Evolutionary conservation across 2,113 vertebrate species (phyloP).

Genomic region (Oncorhynchus tshawytscha): DNA sequence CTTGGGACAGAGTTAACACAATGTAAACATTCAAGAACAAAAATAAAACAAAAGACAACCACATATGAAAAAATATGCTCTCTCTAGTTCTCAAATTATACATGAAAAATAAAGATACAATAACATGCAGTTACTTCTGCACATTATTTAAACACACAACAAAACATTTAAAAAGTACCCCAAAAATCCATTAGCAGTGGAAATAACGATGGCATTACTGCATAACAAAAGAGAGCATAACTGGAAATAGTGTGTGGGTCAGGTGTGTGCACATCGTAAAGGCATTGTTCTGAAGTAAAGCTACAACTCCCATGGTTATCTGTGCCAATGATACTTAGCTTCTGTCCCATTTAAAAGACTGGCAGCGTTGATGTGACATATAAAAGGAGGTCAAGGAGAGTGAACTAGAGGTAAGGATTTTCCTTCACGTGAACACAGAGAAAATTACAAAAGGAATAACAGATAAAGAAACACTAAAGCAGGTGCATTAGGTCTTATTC

Average conservation of each 20-base stretch:
- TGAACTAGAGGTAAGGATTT: conserved; percentile 31
- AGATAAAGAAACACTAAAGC: conserved; percentile 56
- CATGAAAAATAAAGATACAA: conserved; percentile 62
- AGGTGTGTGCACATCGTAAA: conserved; percentile 41
- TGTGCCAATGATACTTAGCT: conserved; percentile 41
- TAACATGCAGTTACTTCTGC: conserved; percentile 79
- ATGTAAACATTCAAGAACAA: conserved; percentile 31
- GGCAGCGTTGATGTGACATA: conserved; percentile 32
- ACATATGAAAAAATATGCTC: conserved; percentile 63
- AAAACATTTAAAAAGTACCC: conserved; percentile 63
- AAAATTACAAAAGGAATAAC: conserved; percentile 15
- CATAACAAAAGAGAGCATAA: conserved; percentile 44
- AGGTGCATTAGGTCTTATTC: conserved; percentile 79
- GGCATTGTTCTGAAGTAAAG: conserved; percentile 60
- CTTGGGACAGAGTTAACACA: conserved; percentile 33
- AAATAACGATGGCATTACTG: conserved; percentile 52
- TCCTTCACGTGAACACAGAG: conserved; percentile 33
- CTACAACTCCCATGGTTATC: conserved; percentile 56
- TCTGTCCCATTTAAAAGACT: conserved; percentile 19
- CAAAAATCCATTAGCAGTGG: conserved; percentile 69
- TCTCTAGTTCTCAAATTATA: conserved; percentile 62
- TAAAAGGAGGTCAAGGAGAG: conserved; percentile 31
- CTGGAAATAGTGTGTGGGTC: conserved; percentile 22
- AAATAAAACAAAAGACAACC: conserved; percentile 51
- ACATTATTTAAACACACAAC: conserved; percentile 77